Base-by-base conservation (phyloP, 1,140 invertebrate species). In the Myzus persicae region DNA sequence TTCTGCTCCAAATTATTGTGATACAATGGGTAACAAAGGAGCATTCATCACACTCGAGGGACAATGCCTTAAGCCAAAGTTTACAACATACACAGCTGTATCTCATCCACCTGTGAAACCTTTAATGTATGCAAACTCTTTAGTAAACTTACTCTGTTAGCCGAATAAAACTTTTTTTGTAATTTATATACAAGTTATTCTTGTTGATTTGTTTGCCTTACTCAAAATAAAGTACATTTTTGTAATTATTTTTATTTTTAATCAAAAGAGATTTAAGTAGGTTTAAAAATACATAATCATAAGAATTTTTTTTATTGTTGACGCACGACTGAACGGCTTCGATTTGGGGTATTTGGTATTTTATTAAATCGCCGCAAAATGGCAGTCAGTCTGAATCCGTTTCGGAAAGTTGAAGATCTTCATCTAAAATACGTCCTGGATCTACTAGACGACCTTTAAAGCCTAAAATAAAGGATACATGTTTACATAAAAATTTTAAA, bases 1-100 rank as follows among this genome's bases (percentile, higher is more conserved):
- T 96, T 99, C 99, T 40, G 99, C 99, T 94, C 99, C 99, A 93
- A 99, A 99, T 96, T 99, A 99, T 96, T 99, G 98, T 97, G 99
- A 99, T 97, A 98, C 98, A 88, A 99, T 99, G 98, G 98, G 98
- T 94, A 99, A 99, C 96, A 97, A 98, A 95, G 99, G 99, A 95
- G 99, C 99, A 94, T 99, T 99, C 95, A 99, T 99, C 94, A 99
- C 97, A 94, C 96, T 99, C 94, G 98, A 97, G 93, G 99, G 99
- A 93, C 98, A 98, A 95, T 97, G 98, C 95, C 97, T 99, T 95
- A 97, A 96, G 95, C 99, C 99, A 67, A 97, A 98, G 94, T 99
- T 97, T 96, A 98, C 97, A 89, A 97, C 97, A 31, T 99, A 99
- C 95, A 97, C 98, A 95, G 98, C 98, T 95, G 99, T 99, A 84